Evolutionary conservation across 2,797 vertebrate genomes (phyloP).

Genomic region (Lacerta viridis): DNA sequence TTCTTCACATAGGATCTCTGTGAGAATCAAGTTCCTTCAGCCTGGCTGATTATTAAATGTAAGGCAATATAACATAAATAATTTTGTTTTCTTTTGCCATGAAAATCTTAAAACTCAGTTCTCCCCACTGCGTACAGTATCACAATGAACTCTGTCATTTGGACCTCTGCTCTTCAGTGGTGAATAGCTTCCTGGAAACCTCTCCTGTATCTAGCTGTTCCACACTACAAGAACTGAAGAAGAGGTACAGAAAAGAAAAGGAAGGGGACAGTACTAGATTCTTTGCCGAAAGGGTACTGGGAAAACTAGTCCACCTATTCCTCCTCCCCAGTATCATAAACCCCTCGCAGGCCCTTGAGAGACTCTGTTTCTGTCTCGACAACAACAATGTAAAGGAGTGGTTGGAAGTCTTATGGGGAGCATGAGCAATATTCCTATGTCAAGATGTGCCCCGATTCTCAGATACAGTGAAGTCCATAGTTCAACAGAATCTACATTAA

Average conservation of each 20-base stretch:
- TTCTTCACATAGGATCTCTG: not conserved
- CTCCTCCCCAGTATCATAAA: not conserved
- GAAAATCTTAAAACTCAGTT: not conserved
- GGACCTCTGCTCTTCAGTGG: too few relatives aligned
- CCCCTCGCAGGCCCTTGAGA: not conserved
- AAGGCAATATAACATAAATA: not conserved
- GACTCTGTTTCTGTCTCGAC: not conserved
- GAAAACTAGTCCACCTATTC: not conserved
- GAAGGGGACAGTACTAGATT: too few relatives aligned
- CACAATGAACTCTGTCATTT: too few relatives aligned
- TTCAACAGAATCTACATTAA: not conserved
- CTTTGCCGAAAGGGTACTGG: too few relatives aligned
- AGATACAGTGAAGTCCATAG: not conserved
- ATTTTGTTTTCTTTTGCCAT: not conserved
- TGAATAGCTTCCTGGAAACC: too few relatives aligned
- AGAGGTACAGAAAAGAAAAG: too few relatives aligned
- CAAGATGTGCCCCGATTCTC: not conserved
- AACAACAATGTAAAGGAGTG: not conserved
- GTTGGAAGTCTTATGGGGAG: not conserved
- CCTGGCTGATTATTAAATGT: not conserved
- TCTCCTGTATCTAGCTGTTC: too few relatives aligned
- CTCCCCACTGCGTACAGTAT: not conserved
- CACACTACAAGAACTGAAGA: too few relatives aligned
- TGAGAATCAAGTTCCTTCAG: not conserved
- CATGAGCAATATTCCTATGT: not conserved